Evolutionary conservation across 1,140 invertebrate genomes (phyloP).

Genomic region (Trichoplusia ni): DNA sequence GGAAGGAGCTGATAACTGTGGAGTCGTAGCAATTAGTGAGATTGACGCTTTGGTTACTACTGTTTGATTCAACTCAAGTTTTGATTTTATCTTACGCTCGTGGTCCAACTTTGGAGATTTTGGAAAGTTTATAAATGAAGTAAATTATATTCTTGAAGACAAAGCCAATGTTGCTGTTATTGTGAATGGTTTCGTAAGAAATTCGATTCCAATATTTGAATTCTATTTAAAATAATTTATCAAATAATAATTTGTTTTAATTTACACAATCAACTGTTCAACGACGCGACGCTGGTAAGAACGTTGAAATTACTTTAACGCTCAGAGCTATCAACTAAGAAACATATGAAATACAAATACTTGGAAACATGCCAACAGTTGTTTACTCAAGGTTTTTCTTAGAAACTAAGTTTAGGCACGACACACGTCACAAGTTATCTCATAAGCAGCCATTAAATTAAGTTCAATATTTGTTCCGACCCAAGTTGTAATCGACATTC

Average conservation of each 20-base stretch:
- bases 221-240: no score
- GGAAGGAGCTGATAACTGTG: background rate
- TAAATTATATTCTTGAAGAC: no score
- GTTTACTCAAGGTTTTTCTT: background rate
- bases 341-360: conserved; percentile 14
- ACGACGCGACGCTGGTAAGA: no score
- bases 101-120: background rate
- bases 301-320: no score
- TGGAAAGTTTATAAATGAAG: no score
- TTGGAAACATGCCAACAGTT: conserved; percentile 6
- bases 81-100: background rate
- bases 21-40: conserved; percentile 11
- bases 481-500: background rate
- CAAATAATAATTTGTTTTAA: no score
- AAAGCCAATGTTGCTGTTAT: no score
- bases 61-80: conserved; percentile 3
- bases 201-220: no score
- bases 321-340: background rate
- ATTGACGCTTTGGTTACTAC: conserved; percentile 11
- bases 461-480: conserved; percentile 18
- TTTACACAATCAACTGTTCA: no score
- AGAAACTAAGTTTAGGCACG: conserved; percentile 9
- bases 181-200: no score
- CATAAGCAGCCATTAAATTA: conserved; percentile 9
- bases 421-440: background rate